Evolutionary conservation across 2,888 invertebrate genomes (phyloP).

Genomic region (Dicroscelio sp.): DNA sequence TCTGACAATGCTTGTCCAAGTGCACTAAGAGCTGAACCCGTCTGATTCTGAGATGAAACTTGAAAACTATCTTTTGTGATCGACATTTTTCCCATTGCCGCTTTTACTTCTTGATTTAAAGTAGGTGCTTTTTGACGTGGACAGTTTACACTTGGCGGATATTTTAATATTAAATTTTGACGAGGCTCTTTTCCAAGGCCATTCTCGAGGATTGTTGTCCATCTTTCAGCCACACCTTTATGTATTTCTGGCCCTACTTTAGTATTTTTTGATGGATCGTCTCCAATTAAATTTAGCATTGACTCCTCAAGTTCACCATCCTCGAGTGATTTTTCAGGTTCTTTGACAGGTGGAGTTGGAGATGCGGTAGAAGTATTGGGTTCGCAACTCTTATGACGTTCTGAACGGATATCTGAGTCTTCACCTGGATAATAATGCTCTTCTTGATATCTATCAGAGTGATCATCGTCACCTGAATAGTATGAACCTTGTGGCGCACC

Average conservation of each 20-base stretch:
- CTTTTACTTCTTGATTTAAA: constrained; percentile 37
- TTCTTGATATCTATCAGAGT: not conserved
- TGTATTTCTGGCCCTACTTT: not conserved
- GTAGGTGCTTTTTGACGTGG: not conserved
- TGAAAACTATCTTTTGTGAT: constrained; percentile 16
- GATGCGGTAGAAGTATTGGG: not conserved
- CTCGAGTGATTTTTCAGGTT: not conserved
- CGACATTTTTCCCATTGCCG: not conserved
- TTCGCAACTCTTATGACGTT: not conserved
- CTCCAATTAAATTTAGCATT: not conserved
- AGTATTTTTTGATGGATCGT: not conserved
- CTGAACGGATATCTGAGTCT: not conserved
- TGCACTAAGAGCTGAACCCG: constrained; percentile 64
- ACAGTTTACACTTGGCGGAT: not conserved
- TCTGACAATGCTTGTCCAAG: not conserved
- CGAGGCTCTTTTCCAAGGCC: not conserved
- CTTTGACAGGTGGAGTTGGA: not conserved
- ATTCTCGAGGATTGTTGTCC: not conserved
- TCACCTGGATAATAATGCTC: not conserved
- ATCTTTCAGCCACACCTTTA: not conserved
- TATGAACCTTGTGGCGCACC: not conserved
- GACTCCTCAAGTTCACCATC: not conserved
- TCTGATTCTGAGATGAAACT: constrained; percentile 51
- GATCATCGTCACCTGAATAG: not conserved
- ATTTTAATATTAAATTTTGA: not conserved